phyloP scores from a whole-genome alignment of 2,888 invertebrate species.

The Agonopterix heracliana region DNA sequence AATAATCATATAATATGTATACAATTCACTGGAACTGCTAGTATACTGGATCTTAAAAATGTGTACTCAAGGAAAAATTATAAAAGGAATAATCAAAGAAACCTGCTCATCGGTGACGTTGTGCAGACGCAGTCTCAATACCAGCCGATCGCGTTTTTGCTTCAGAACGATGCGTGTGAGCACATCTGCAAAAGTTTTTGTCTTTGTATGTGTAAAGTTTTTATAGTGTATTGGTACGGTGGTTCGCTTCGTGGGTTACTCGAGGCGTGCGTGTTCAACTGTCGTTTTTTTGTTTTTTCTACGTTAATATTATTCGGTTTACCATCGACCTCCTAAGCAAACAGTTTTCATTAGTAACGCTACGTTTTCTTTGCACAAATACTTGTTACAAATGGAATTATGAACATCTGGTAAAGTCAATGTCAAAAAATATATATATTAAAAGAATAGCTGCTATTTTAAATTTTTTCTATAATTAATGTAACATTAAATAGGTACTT shows the following conservation, averaged over 20 bases:
- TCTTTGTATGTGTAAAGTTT: slow-evolving; percentile 37
- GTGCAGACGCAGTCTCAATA: slow-evolving; percentile 34
- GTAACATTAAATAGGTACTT: too few relatives aligned
- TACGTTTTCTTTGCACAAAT: background rate
- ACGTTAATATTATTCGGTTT: slow-evolving; percentile 27
- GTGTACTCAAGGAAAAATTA: slow-evolving; percentile 7
- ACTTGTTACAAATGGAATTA: background rate
- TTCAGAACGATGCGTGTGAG: slow-evolving; percentile 51
- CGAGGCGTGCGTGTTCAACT: slow-evolving; percentile 36
- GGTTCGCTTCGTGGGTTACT: slow-evolving; percentile 35
- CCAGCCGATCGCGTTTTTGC: slow-evolving; percentile 46
- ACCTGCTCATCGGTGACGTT: slow-evolving; percentile 27
- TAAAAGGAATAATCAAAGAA: slow-evolving; percentile 17
- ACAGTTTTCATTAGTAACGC: background rate
- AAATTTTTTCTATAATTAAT: too few relatives aligned
- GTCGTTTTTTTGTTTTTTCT: slow-evolving; percentile 34
- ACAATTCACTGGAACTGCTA: too few relatives aligned
- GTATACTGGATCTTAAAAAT: too few relatives aligned
- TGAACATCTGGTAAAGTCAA: slow-evolving; percentile 21
- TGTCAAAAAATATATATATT: too few relatives aligned
- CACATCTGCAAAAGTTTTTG: slow-evolving; percentile 61
- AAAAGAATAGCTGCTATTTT: too few relatives aligned
- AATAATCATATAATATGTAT: too few relatives aligned
- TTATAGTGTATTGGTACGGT: slow-evolving; percentile 38
- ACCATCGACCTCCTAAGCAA: slow-evolving; percentile 23